Evolutionary conservation across 2,797 vertebrate species (phyloP).

Genomic region (Sylvia borin): DNA sequence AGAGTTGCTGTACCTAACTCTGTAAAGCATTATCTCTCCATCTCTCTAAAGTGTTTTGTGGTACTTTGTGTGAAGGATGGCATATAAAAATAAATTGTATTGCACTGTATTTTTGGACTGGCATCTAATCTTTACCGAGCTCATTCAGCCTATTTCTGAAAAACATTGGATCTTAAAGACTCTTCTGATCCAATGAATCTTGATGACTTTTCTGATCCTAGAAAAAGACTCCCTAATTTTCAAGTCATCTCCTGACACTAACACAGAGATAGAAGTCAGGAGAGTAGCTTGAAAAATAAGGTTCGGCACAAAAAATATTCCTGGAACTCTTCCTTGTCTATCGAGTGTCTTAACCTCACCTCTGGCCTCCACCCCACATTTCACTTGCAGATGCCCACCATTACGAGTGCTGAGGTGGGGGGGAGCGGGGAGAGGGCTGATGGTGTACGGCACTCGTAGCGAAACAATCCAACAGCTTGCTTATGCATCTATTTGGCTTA

Average conservation of each 20-base stretch:
- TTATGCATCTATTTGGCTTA: constrained; percentile 82
- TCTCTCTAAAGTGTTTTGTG: constrained; percentile 75
- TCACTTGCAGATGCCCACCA: constrained; percentile 70
- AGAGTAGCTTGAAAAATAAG: constrained; percentile 52
- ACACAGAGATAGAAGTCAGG: constrained; percentile 45
- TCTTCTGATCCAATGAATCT: constrained; percentile 72
- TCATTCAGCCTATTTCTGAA: constrained; percentile 70
- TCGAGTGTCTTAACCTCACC: neutral
- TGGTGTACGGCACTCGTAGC: neutral
- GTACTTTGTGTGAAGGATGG: constrained; percentile 73
- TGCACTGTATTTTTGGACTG: constrained; percentile 74
- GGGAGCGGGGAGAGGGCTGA: constrained; percentile 24
- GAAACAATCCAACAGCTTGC: constrained; percentile 80
- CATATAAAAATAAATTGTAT: constrained; percentile 75
- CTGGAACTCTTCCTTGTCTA: constrained; percentile 36
- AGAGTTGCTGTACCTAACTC: constrained; percentile 69
- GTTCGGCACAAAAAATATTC: constrained; percentile 39
- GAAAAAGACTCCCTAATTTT: constrained; percentile 70
- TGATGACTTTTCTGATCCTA: constrained; percentile 63
- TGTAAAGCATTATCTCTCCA: constrained; percentile 73
- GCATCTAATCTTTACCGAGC: constrained; percentile 69
- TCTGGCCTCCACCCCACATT: constrained; percentile 21
- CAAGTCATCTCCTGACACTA: constrained; percentile 67
- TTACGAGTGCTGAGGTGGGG: constrained; percentile 36
- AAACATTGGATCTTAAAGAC: constrained; percentile 70